Percentiles rank a stretch among this genome's conserved stretches.
phyloP scores from a whole-genome alignment of 2,797 vertebrate genomes.

The Myotis findleyi region DNA sequence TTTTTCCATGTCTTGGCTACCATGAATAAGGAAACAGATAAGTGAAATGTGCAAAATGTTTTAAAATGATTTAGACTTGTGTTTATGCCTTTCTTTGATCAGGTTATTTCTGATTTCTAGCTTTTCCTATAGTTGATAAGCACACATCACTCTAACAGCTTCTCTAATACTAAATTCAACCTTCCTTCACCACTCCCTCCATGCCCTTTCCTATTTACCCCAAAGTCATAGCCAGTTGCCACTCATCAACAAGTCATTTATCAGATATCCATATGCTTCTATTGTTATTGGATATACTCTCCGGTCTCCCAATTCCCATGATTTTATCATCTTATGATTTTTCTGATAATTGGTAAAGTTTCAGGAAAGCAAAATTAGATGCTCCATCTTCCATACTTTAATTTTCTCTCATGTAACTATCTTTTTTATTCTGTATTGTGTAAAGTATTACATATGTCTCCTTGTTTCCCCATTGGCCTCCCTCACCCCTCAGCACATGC shows the following conservation, averaged over 20 bases:
- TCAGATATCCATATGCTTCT: not conserved
- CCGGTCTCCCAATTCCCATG: not conserved
- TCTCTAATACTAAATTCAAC: not conserved
- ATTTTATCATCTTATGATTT: not conserved
- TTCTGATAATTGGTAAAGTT: not conserved
- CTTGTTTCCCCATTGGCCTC: too few relatives aligned
- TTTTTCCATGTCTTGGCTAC: not conserved
- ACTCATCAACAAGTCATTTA: not conserved
- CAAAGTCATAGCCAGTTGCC: not conserved
- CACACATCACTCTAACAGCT: not conserved
- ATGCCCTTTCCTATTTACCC: not conserved
- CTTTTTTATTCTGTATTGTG: too few relatives aligned
- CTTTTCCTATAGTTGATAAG: not conserved
- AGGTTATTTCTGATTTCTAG: not conserved
- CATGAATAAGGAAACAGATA: not conserved
- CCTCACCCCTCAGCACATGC: too few relatives aligned
- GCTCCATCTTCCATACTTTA: not conserved
- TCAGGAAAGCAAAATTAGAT: not conserved
- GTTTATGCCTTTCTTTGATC: not conserved
- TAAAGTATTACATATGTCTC: too few relatives aligned
- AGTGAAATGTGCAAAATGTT: not conserved
- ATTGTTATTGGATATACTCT: not conserved
- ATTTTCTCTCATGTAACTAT: not conserved
- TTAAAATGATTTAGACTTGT: not conserved
- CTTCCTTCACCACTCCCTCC: not conserved